Evolutionary conservation across 1,140 invertebrate genomes (phyloP).

Genomic region (Heliconius himera): DNA sequence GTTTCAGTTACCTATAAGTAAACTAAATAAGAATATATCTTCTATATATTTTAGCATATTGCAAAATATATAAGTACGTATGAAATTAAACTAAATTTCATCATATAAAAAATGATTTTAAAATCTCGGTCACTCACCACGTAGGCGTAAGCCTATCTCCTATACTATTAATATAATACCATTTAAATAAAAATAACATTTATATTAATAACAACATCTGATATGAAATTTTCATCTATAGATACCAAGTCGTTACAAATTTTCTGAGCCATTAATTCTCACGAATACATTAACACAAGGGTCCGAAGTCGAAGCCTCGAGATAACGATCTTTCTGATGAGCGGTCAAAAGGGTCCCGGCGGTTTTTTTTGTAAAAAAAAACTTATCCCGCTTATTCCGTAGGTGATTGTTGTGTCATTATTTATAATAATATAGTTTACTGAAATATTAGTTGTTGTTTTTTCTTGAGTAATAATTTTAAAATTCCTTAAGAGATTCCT

Average conservation of each 20-base stretch:
- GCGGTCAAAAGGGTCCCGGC: conserved; percentile 32
- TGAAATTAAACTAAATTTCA: too few relatives aligned
- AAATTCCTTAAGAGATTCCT: background rate
- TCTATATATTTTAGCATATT: too few relatives aligned
- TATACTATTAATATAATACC: background rate
- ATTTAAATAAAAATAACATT: background rate
- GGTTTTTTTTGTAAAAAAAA: conserved; percentile 30
- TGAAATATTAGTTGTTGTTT: conserved; percentile 12
- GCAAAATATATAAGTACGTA: too few relatives aligned
- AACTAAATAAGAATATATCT: too few relatives aligned
- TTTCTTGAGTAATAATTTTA: background rate
- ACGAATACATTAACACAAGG: conserved; percentile 33
- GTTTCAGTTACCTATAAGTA: too few relatives aligned
- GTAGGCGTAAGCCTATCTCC: too few relatives aligned
- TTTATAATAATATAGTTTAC: conserved; percentile 23
- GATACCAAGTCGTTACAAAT: conserved; percentile 45
- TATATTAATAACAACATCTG: background rate
- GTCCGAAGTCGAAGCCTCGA: conserved; percentile 28
- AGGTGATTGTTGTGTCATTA: conserved; percentile 24
- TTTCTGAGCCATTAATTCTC: conserved; percentile 55
- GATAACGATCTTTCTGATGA: conserved; percentile 47
- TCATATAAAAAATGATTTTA: too few relatives aligned
- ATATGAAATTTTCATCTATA: conserved; percentile 9
- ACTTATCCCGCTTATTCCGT: conserved; percentile 5
- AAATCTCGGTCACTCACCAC: too few relatives aligned